Evolutionary conservation across 2,113 vertebrate species (phyloP).

Genomic region (Engystomops pustulosus): DNA sequence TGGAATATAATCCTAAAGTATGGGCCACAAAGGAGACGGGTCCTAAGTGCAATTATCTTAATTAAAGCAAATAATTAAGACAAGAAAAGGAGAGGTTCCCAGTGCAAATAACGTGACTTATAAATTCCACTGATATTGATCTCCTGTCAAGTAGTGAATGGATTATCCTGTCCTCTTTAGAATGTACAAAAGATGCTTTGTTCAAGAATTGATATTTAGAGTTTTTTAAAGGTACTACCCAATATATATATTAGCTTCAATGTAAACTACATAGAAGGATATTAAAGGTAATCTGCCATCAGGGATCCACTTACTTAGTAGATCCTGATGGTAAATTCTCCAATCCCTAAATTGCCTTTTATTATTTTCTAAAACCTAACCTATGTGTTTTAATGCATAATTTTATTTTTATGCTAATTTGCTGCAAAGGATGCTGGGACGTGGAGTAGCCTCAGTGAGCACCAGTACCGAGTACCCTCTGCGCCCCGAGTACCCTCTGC

Average conservation of each 20-base stretch:
- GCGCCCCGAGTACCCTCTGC: too few relatives aligned
- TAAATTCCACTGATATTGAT: constrained; percentile 14
- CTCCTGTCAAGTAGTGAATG: neutral
- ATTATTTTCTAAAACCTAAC: too few relatives aligned
- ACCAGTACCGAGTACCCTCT: too few relatives aligned
- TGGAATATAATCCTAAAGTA: neutral
- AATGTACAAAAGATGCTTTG: constrained; percentile 7
- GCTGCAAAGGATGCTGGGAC: too few relatives aligned
- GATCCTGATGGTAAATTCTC: too few relatives aligned
- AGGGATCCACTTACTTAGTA: too few relatives aligned
- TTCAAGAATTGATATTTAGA: neutral
- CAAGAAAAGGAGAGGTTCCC: neutral
- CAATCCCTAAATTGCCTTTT: too few relatives aligned
- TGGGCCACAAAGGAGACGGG: neutral
- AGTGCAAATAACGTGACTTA: neutral
- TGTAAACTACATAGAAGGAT: neutral
- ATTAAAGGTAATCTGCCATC: too few relatives aligned
- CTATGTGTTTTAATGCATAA: too few relatives aligned
- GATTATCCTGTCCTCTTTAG: neutral
- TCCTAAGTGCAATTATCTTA: neutral
- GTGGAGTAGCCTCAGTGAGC: too few relatives aligned
- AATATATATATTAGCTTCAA: neutral
- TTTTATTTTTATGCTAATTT: too few relatives aligned
- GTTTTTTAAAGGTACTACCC: neutral
- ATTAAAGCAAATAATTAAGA: constrained; percentile 16